Evolutionary conservation across 2,888 invertebrate species (phyloP), one percentile per base, ranked within the genome.

Genomic region (Aspidiotus rigidus): DNA sequence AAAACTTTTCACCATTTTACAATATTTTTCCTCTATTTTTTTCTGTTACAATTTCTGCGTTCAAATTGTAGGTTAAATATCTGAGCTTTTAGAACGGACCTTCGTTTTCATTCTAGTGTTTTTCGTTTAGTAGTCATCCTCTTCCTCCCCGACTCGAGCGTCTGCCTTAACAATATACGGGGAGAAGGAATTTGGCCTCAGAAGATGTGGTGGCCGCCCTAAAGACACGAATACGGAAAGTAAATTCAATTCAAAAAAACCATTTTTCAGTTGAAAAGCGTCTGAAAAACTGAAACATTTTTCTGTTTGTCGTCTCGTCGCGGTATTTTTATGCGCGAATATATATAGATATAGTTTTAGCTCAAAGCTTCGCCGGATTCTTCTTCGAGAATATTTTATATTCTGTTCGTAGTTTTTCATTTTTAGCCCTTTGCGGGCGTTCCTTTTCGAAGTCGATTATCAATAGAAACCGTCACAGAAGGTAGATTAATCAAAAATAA

Each of bases 61-160:
- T 66, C 40, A 66, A 66, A 66, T 66, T 66, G 44, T 44, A 66
- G 66, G 64, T 64, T 64, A 64, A 64, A 57, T 57, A 44, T 57
- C 40, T 57, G 8, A 66, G 64, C 64, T 64, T 64, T 64, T 64
- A 64, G 54, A 55, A 55, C 7, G 49, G 49, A 49, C 6, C n/a
- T 49, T 49, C 49, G 49, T 49, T n/a, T 49, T 49, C 49, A n/a
- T 49, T n/a, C n/a, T 49, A 13, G 2, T 49, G 11, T 49, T 49
- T n/a, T 28, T 28, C 28, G 28, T 28, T 28, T 28, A 28, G 28
- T 28, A 1, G 28, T 1, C 1, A 3, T 28, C 28, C 28, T 28
- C 28, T 28, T 28, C 28, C 5, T 1, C 5, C 28, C 28, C 28
- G 28, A 28, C 28, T 3, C 28, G 28, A 28, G 28, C 28, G 5